phyloP scores from a whole-genome alignment of 2,888 invertebrate species.

The Periphyllus acericola region DNA sequence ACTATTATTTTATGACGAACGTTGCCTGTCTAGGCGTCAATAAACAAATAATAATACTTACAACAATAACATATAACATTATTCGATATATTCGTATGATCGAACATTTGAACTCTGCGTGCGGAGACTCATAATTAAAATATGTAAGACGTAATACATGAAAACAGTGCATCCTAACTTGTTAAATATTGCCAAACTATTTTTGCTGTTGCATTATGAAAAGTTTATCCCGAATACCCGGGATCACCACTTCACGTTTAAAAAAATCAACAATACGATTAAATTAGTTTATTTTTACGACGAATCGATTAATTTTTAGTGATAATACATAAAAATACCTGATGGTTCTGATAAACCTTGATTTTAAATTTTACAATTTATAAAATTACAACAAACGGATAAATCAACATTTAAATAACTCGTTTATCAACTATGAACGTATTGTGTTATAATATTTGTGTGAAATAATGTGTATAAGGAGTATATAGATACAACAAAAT shows the following conservation, averaged over 20 bases:
- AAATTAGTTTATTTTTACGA: conserved; percentile 1
- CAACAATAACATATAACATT: not conserved
- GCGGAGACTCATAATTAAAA: not conserved
- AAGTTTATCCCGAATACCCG: not conserved
- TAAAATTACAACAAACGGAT: not conserved
- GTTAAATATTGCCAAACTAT: not conserved
- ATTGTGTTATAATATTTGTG: not conserved
- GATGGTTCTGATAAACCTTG: not conserved
- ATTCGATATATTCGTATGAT: not conserved
- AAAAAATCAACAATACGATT: not conserved
- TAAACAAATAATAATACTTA: not conserved
- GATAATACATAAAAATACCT: not conserved
- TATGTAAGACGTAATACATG: not conserved
- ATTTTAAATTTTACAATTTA: not conserved
- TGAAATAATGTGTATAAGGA: not conserved
- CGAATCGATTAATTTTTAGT: not conserved
- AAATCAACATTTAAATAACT: conserved; percentile 14
- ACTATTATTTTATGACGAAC: no score
- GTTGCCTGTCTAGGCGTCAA: no score
- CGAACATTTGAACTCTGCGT: not conserved
- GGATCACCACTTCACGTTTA: not conserved
- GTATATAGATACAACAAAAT: not conserved
- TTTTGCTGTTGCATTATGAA: not conserved
- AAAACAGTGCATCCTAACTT: not conserved
- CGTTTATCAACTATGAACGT: not conserved